Evolutionary conservation across 1,140 invertebrate species (phyloP), one percentile per base, ranked within the genome.

Genomic region (Drosophila grimshawi): DNA sequence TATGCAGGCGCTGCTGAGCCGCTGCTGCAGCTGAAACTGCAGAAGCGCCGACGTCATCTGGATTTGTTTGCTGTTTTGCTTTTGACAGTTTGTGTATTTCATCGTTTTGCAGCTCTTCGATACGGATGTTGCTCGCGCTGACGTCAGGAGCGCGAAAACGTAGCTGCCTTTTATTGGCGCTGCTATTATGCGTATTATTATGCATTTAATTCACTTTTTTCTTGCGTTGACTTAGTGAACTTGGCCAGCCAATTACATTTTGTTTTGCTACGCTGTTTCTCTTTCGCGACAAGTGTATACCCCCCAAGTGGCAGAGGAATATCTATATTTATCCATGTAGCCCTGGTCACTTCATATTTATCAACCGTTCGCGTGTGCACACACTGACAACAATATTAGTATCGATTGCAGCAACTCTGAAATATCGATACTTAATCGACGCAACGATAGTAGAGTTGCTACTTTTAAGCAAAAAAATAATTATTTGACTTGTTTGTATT

Each of bases 91-190:
- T 66, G 2, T 45, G 64, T 4, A 29, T 27, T 55, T 76, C 67
- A n/a, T 71, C 73, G 4, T 61, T 62, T 41, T 71, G 73, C n/a
- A 86, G 73, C 5, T 83, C 83, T 39, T 82, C 83, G n/a, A 86
- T 69, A 1, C 80, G 76, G 41, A 63, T 83, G 27, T 35, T 45
- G 43, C 10, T 30, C 7, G 35, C 65, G 30, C 33, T 83, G 30
- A 80, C 45, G 35, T 86, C 83, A 27, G 83, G 83, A 27, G 83
- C 76, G 8, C 83, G 83, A 33, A 88, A 86, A 7, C 83, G 83
- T 49, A 86, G 61, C 43, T 86, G 83, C 19, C 80, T 71, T 55
- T 80, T 88, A 53, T 35, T 45, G 71, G 43, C 70, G 11, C 61
- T 72, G 19, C 51, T 46, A 53, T 71, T 86, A 2, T 11, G 35